These are phyloP conservation scores for Orestias chungarensis DNA, from an alignment of 2,797 vertebrate genomes.

Conservation along the genomic window DNA sequence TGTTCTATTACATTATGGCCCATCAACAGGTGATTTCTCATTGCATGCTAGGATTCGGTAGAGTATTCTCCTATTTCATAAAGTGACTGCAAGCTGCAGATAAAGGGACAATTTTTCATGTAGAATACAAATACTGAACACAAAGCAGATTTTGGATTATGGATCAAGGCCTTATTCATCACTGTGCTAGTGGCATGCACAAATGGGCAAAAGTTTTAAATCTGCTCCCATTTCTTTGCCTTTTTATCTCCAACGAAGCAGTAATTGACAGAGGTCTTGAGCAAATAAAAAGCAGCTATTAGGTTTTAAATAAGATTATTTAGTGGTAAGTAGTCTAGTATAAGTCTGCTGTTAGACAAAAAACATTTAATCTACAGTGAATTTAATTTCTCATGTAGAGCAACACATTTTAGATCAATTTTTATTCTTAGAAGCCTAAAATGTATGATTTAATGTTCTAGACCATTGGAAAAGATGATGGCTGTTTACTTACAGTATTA, in stretches of 20 bases:
- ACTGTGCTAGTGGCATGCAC: conserved; percentile 2
- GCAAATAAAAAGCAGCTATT: background rate
- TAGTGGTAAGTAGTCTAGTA: background rate
- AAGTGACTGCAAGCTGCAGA: conserved; percentile 46
- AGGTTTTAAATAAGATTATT: background rate
- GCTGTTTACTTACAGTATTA: too few relatives aligned
- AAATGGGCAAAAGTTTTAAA: background rate
- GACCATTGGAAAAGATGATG: too few relatives aligned
- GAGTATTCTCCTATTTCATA: conserved; percentile 61
- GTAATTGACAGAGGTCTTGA: background rate
- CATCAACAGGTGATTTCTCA: conserved; percentile 76
- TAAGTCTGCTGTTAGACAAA: background rate
- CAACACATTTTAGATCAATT: too few relatives aligned
- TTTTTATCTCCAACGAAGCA: background rate
- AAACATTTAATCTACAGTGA: background rate
- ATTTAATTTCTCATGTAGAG: too few relatives aligned
- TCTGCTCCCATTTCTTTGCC: background rate
- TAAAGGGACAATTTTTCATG: conserved; percentile 63
- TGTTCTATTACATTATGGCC: conserved; percentile 66
- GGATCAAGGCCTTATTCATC: conserved; percentile 57
- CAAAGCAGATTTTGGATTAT: conserved; percentile 36
- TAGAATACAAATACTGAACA: conserved; percentile 60
- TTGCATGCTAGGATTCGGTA: conserved; percentile 42
- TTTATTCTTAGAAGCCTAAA: too few relatives aligned
- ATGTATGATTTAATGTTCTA: background rate